Conservation (phyloP, 2,113 vertebrate genomes). For the Neogale vison region DNA sequence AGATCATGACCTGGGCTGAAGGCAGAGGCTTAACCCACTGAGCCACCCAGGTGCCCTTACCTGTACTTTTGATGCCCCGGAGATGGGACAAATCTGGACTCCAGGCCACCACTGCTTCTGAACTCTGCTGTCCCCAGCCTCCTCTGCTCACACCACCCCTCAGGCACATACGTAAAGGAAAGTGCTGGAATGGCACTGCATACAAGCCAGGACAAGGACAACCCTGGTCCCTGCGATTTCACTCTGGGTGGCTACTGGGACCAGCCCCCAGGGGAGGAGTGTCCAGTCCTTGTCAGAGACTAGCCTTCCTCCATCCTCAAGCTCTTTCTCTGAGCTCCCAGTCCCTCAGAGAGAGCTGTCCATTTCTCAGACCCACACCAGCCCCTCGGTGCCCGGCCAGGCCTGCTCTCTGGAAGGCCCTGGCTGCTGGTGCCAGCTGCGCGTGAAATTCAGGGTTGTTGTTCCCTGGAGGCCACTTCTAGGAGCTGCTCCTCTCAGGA, state of each 20-base stretch:
- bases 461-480: not conserved
- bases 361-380: not conserved
- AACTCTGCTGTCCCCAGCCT: not conserved
- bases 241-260: not conserved
- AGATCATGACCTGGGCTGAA: no score
- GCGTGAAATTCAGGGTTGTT: not conserved
- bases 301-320: not conserved
- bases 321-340: not conserved
- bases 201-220: not conserved
- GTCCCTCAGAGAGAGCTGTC: not conserved
- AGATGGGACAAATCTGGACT: not conserved
- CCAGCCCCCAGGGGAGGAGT: not conserved
- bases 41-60: not conserved
- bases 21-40: no score
- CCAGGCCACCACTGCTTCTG: not conserved
- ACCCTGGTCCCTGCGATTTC: not conserved
- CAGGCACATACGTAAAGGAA: not conserved
- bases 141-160: not conserved
- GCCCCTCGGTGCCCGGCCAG: not conserved
- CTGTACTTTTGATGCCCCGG: not conserved
- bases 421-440: not conserved
- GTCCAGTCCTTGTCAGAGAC: not conserved
- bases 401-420: not conserved
- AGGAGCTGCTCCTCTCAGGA: not conserved
- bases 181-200: not conserved